These are phyloP conservation scores for Bos indicus DNA, from an alignment of 2,113 vertebrate genomes.

Conservation along the genomic window DNA sequence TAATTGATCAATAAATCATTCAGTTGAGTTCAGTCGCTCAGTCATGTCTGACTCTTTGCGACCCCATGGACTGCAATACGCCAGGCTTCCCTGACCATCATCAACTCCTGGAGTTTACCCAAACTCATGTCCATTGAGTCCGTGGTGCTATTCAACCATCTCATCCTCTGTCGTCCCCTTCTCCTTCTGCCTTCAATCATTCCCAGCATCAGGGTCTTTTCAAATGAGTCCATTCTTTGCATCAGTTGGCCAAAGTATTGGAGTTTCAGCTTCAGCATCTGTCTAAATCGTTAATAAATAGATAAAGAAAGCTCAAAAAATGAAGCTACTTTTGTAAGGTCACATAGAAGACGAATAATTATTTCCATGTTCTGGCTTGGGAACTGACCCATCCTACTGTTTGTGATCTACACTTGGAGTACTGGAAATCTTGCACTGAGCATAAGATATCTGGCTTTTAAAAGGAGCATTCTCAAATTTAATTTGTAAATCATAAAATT, in stretches of 20 bases:
- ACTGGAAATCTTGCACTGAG: neutral
- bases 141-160: neutral
- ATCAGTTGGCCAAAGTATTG: neutral
- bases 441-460: too few species aligned
- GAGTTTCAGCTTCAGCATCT: neutral
- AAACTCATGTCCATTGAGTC: neutral
- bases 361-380: neutral
- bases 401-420: rapidly evolving
- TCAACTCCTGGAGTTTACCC: neutral
- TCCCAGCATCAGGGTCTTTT: neutral
- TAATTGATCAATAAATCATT: neutral
- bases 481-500: neutral
- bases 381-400: neutral
- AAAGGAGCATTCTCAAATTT: neutral
- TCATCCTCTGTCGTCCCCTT: neutral
- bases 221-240: neutral
- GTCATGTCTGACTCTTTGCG: neutral
- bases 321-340: neutral
- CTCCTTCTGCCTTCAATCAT: neutral
- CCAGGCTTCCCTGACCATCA: neutral
- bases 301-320: neutral
- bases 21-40: neutral
- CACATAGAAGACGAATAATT: neutral
- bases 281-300: neutral
- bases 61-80: neutral